Conservation (phyloP, 2,888 invertebrate species). For the Andrena trimmerana region DNA sequence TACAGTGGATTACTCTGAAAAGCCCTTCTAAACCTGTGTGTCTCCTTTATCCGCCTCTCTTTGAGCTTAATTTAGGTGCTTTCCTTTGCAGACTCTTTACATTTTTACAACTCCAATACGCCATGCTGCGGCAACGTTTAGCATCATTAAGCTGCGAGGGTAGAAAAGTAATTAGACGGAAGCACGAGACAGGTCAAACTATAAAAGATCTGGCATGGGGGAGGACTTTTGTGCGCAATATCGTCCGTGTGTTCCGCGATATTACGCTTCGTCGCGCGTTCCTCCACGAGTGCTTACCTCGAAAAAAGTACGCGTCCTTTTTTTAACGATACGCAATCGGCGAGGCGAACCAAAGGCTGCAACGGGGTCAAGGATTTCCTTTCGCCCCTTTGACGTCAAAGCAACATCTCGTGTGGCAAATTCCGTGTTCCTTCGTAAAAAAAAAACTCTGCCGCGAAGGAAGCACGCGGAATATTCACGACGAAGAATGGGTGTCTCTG, state of each 20-base stretch:
- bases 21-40: too few species aligned
- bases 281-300: neutral
- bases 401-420: slow-evolving; percentile 27
- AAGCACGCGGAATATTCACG: slow-evolving; percentile 58
- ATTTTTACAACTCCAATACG: slow-evolving; percentile 5
- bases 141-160: neutral
- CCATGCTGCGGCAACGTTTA: neutral
- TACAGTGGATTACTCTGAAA: too few species aligned
- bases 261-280: neutral
- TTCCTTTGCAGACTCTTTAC: neutral
- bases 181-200: slow-evolving; percentile 4
- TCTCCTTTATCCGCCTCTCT: neutral
- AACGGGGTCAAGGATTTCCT: neutral
- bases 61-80: slow-evolving; percentile 1
- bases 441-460: slow-evolving; percentile 10
- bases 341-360: neutral
- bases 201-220: neutral
- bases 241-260: neutral
- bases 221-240: neutral
- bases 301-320: neutral
- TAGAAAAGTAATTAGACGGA: neutral
- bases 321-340: neutral
- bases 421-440: neutral
- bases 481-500: slow-evolving; percentile 47
- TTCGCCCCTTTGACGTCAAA: slow-evolving; percentile 37